Conservation (phyloP, 2,888 invertebrate genomes). For the Sphecodes monilicornis region DNA sequence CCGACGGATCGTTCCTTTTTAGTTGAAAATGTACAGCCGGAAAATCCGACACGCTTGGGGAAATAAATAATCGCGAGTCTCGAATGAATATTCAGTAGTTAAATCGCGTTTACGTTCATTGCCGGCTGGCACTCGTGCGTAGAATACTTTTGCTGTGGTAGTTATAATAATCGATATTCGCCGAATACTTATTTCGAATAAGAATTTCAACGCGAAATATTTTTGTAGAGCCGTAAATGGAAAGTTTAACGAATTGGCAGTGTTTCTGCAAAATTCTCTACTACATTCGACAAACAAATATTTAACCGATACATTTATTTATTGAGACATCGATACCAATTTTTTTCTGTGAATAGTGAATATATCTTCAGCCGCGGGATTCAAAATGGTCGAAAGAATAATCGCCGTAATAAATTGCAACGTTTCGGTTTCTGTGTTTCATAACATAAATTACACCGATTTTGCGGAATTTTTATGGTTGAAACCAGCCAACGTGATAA, state of each 20-base stretch:
- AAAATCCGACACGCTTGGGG: conserved; percentile 42
- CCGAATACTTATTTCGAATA: conserved; percentile 35
- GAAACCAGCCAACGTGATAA: not conserved
- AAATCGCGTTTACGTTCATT: conserved; percentile 42
- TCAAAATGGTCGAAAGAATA: not conserved
- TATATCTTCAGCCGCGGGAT: not conserved
- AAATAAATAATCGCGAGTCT: conserved; percentile 43
- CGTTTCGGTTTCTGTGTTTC: conserved; percentile 1
- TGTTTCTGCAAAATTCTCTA: not conserved
- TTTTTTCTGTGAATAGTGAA: not conserved
- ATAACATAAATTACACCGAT: not conserved
- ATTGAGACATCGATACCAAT: not conserved
- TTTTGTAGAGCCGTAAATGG: not conserved
- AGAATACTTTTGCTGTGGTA: conserved; percentile 32
- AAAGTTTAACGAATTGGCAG: not conserved
- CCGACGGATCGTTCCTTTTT: not conserved
- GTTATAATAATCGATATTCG: conserved; percentile 57
- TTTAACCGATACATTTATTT: not conserved
- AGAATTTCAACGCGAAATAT: conserved; percentile 10
- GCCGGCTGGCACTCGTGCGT: conserved; percentile 22
- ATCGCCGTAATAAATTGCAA: not conserved
- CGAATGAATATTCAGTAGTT: conserved; percentile 61
- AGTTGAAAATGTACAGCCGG: conserved; percentile 21
- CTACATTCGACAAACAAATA: not conserved
- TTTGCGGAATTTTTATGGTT: not conserved